phyloP scores from a whole-genome alignment of 2,113 vertebrate species.

The Muscicapa adusta region DNA sequence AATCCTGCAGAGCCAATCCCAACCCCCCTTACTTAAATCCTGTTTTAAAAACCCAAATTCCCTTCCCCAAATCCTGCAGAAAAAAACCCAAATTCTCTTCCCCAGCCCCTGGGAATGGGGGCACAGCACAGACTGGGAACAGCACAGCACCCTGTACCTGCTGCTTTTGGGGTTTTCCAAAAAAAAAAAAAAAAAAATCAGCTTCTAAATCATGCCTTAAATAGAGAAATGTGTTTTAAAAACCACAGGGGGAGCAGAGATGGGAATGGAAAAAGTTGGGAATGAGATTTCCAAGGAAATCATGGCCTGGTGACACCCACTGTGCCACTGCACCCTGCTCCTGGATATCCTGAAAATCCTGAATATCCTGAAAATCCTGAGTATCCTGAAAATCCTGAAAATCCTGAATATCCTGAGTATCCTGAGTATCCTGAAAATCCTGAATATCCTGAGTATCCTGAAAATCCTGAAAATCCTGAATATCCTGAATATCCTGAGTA shows the following conservation, averaged over 20 bases:
- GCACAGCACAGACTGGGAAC: neutral
- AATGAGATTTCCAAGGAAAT: neutral
- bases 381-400: rapidly evolving
- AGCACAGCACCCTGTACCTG: neutral
- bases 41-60: neutral
- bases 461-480: neutral
- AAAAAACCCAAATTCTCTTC: neutral
- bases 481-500: neutral
- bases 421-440: no score
- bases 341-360: neutral
- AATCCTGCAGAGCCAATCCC: no score
- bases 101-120: neutral
- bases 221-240: neutral
- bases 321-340: neutral
- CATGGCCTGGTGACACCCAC: no score
- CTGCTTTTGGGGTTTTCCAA: neutral
- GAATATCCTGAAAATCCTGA: neutral
- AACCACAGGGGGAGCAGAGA: neutral
- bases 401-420: neutral
- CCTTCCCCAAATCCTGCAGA: neutral
- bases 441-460: no score
- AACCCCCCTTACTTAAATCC: no score
- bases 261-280: neutral
- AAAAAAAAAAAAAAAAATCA: no score
- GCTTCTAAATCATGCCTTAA: neutral